Evolutionary conservation across 1,140 invertebrate genomes (phyloP), one percentile per base, ranked within the genome.

Genomic region (Drosophila guanche): DNA sequence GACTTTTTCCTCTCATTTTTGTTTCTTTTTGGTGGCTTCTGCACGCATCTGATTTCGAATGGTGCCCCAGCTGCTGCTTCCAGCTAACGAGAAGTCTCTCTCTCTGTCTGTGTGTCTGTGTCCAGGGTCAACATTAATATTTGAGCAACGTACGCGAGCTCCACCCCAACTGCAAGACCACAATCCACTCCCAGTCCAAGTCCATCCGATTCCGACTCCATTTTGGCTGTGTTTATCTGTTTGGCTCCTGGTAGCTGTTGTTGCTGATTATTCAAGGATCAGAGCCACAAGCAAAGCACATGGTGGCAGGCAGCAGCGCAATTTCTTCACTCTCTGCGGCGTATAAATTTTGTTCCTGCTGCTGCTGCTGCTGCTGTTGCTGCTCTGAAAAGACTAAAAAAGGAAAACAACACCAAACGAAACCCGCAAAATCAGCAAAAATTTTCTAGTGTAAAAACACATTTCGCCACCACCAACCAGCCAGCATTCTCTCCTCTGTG

Each of bases 201-300:
- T 77, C 60, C 63, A 12, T 47, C 23, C 54, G 10, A 46, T 29
- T 45, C 54, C 22, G 29, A 74, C 68, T 86, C 67, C 50, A 74
- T 66, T 76, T 76, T 81, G 69, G 59, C 29, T 63, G 33, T 74
- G 54, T 52, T 55, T 74, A 63, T 74, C 54, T 71, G 48, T 62
- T 25, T n/a, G 42, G 37, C 51, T 75, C 14, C 43, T 65, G 55
- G 50, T 55, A 10, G 48, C 40, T 81, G 54, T 60, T 80, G 76
- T 86, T 85, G 80, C 86, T 85, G 81, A 85, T 88, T 86, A 86
- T 86, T 86, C 83, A 86, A 86, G 81, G 83, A 86, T 86, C 81
- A 88, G 73, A 55, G 72, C 60, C 41, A 76, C 83, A 86, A 86
- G 88, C 81, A 86, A 86, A 88, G 81, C 83, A 81, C 81, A 86